Percentiles rank a stretch among this genome's conserved stretches.
Conservation (phyloP, 2,888 invertebrate species). For the Parthenolecanium corni region DNA sequence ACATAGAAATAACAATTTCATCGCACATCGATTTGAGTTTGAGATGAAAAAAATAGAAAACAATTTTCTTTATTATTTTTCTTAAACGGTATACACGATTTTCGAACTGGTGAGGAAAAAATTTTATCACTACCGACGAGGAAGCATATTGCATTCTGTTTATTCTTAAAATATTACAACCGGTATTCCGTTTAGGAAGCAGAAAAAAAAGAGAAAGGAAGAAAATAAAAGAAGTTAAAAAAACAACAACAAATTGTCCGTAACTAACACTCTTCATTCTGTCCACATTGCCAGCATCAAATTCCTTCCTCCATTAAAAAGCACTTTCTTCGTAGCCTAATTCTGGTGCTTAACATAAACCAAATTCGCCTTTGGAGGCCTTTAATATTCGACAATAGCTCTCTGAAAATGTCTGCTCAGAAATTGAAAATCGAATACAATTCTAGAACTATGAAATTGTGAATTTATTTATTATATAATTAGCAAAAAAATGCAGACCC, state of each 20-base stretch:
- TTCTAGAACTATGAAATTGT: too few species aligned
- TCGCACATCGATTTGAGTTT: neutral
- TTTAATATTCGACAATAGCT: too few species aligned
- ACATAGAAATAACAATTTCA: neutral
- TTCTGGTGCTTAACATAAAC: conserved; percentile 11
- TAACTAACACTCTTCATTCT: neutral
- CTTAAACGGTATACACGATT: neutral
- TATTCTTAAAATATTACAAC: conserved; percentile 4
- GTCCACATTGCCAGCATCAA: neutral
- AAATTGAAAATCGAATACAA: too few species aligned
- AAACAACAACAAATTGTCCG: conserved; percentile 5
- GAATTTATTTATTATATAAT: too few species aligned
- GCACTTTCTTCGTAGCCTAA: neutral
- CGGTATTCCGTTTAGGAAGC: neutral
- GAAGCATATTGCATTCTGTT: conserved; percentile 10
- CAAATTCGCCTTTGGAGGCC: conserved; percentile 6
- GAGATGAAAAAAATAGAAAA: neutral
- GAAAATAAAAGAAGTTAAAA: too few species aligned
- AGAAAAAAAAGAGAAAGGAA: too few species aligned
- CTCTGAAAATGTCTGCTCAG: too few species aligned
- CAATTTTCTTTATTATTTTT: neutral
- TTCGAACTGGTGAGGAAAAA: neutral
- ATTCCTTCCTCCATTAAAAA: neutral
- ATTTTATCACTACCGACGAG: neutral
- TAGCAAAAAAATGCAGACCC: too few species aligned